Base-by-base conservation (phyloP, 2,797 vertebrate genomes). In the Aulostomus chinensis region DNA sequence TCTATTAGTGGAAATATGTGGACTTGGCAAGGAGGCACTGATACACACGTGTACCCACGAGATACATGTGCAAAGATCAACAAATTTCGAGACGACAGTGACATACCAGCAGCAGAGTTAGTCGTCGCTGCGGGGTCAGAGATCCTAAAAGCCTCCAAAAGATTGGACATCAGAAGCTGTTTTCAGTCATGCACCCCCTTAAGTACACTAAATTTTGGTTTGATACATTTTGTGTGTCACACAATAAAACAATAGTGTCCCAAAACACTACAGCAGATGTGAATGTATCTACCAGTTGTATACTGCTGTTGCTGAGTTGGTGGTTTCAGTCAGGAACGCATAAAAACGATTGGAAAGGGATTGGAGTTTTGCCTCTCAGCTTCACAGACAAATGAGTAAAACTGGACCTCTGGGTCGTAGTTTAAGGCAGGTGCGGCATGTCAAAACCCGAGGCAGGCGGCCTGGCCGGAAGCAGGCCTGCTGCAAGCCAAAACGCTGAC, bases 151-250 rank as follows among this genome's bases (percentile, higher is more conserved):
- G 31, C 55, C 50, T 66, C 45, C 45, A 52, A 57, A 75, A 70
- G 35, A 66, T 68, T 65, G 65, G 64, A 76, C 63, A 68, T 73
- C 79, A 73, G 60, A 76, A 74, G 55, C 16, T 46, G 75, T 76
- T 80, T 84, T 84, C 67, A 82, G 75, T 83, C 78, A 74, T 49
- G 37, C 30, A 77, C 80, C 73, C 80, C 79, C 83, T 74, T 59
- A 78, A 74, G 82, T 78, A 30, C 76, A 80, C 69, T 83, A 80
- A 83, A 84, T 78, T 67, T 68, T 73, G 33, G 76, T 78, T 79
- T 74, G 81, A 86, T 86, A 75, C 84, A 84, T 87, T 78, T 80
- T 77, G 78, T 80, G 66, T 86, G 79, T 85, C 81, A 76, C 41
- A 78, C 74, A 67, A 84, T 85, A 84, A 88, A 83, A 81, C 70